phyloP scores from a whole-genome alignment of 2,888 invertebrate genomes.

The Diplazon laetatorius region DNA sequence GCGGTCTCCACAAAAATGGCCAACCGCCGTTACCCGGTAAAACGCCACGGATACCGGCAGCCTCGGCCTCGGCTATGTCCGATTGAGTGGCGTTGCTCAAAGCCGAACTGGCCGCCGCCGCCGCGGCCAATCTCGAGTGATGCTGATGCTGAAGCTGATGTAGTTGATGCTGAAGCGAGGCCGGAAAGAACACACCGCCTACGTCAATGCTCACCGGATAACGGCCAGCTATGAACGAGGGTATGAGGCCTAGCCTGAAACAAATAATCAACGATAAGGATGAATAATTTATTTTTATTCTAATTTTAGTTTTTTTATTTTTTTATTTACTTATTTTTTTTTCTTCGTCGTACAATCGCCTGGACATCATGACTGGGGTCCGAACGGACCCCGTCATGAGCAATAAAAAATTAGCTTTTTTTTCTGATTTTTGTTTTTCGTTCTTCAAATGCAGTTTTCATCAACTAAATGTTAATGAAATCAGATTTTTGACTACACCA shows the following conservation, averaged over 20 bases:
- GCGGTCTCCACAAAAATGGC: constrained; percentile 81
- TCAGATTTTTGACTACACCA: too few species aligned
- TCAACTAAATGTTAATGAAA: too few species aligned
- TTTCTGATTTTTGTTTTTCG: too few species aligned
- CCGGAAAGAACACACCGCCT: constrained; percentile 79
- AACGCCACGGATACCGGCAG: constrained; percentile 78
- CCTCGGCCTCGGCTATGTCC: constrained; percentile 74
- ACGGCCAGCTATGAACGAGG: constrained; percentile 79
- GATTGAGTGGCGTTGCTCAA: constrained; percentile 77
- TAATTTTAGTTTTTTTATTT: too few species aligned
- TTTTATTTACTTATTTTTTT: too few species aligned
- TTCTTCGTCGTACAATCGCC: too few species aligned
- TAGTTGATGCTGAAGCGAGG: constrained; percentile 73
- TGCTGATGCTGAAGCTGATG: constrained; percentile 80
- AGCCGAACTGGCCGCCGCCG: constrained; percentile 75
- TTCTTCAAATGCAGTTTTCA: too few species aligned
- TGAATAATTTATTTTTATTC: too few species aligned
- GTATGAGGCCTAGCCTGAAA: constrained; percentile 79
- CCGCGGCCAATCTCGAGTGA: constrained; percentile 76
- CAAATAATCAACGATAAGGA: background rate
- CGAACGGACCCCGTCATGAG: too few species aligned
- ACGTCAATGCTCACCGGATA: constrained; percentile 80
- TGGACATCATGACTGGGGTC: too few species aligned
- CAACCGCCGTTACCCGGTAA: constrained; percentile 77
- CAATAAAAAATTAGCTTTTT: too few species aligned